Percentiles rank a stretch among this genome's conserved stretches.
Evolutionary conservation across 2,113 vertebrate species (phyloP).

Genomic region (Sterrhoptilus dennistouni): DNA sequence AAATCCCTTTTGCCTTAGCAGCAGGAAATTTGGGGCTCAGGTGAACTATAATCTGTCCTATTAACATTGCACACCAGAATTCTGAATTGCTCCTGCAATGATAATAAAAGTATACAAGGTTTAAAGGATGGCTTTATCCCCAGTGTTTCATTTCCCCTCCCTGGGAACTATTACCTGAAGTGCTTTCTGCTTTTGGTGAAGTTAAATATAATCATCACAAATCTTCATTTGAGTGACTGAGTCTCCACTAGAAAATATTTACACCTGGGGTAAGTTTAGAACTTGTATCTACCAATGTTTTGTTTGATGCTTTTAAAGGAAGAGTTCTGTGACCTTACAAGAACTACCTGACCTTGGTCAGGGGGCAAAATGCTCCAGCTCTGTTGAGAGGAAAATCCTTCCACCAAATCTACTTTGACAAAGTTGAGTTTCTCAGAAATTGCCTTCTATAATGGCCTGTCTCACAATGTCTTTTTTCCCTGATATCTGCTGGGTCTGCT

Average conservation of each 20-base stretch:
- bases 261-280: neutral
- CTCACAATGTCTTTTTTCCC: neutral
- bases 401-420: neutral
- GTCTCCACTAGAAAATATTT: neutral
- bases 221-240: conserved; percentile 4
- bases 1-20: neutral
- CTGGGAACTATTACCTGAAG: conserved; percentile 28
- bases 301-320: neutral
- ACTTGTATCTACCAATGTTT: neutral
- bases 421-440: neutral
- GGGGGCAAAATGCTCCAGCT: neutral
- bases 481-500: neutral
- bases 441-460: neutral
- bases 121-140: neutral
- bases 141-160: neutral
- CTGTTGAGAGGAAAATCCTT: neutral
- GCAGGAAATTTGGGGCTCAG: conserved; percentile 12
- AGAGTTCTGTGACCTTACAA: neutral
- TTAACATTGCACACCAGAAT: neutral
- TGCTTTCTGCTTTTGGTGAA: neutral
- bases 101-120: neutral
- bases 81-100: neutral
- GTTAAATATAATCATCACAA: neutral
- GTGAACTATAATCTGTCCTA: neutral
- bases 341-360: neutral